phyloP scores from a whole-genome alignment of 2,797 vertebrate species.

The Alcedo atthis region DNA sequence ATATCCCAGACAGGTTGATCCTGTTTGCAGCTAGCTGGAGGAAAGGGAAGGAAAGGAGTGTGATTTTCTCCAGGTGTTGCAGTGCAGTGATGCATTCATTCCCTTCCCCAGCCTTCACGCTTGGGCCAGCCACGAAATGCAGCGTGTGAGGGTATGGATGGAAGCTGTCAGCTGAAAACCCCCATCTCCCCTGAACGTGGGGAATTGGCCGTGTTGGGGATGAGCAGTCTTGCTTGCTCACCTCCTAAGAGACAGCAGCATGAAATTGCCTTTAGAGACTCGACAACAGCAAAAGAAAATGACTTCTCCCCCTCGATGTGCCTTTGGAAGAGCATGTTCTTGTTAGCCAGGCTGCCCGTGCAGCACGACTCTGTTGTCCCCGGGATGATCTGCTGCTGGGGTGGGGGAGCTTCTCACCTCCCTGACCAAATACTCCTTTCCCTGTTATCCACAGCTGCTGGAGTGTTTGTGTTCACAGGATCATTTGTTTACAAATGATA shows the following conservation, averaged over 20 bases:
- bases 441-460: background rate
- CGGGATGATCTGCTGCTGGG: background rate
- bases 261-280: constrained; percentile 34
- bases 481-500: constrained; percentile 58
- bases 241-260: background rate
- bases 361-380: background rate
- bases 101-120: background rate
- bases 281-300: constrained; percentile 19
- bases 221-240: background rate
- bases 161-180: background rate
- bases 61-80: constrained; percentile 28
- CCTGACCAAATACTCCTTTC: fast-evolving
- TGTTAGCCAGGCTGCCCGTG: background rate
- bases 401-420: background rate
- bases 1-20: background rate
- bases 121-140: constrained; percentile 18
- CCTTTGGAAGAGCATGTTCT: background rate
- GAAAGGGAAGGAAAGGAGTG: background rate
- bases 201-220: background rate
- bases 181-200: background rate
- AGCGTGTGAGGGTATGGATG: background rate
- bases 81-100: constrained; percentile 14
- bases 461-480: constrained; percentile 34
- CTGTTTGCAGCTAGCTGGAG: background rate
- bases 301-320: background rate